Conservation (phyloP, 2,113 vertebrate species). For the Gila orcuttii region DNA sequence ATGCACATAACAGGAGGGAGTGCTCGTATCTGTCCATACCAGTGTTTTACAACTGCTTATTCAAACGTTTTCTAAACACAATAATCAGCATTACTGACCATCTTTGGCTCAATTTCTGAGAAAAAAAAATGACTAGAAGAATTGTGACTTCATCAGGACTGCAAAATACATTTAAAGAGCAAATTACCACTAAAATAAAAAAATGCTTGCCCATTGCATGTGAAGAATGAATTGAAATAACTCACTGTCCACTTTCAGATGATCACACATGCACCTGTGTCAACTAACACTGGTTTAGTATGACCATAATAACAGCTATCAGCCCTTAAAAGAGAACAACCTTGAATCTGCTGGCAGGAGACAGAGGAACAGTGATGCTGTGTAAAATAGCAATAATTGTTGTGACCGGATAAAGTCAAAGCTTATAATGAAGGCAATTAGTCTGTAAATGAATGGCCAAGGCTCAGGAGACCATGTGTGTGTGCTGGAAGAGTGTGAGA, state of each 20-base stretch:
- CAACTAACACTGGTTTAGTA: not conserved
- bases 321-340: not conserved
- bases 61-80: not conserved
- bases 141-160: not conserved
- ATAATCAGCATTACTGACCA: not conserved
- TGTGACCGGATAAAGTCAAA: constrained; percentile 22
- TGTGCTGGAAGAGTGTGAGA: constrained; percentile 12
- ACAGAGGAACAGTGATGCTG: not conserved
- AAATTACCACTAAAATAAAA: not conserved
- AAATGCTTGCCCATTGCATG: not conserved
- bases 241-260: not conserved
- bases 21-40: not conserved
- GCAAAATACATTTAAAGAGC: not conserved
- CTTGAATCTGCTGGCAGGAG: constrained; percentile 29
- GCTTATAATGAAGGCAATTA: constrained; percentile 33
- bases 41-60: not conserved
- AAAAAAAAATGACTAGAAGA: not conserved
- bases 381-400: constrained; percentile 20
- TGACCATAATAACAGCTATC: not conserved
- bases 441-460: not conserved
- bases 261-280: constrained; percentile 10
- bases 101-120: too few relatives aligned
- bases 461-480: not conserved
- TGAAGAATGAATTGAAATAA: not conserved
- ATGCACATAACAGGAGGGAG: not conserved